Conservation (phyloP, 2,113 vertebrate genomes). For the Aegithalos caudatus region DNA sequence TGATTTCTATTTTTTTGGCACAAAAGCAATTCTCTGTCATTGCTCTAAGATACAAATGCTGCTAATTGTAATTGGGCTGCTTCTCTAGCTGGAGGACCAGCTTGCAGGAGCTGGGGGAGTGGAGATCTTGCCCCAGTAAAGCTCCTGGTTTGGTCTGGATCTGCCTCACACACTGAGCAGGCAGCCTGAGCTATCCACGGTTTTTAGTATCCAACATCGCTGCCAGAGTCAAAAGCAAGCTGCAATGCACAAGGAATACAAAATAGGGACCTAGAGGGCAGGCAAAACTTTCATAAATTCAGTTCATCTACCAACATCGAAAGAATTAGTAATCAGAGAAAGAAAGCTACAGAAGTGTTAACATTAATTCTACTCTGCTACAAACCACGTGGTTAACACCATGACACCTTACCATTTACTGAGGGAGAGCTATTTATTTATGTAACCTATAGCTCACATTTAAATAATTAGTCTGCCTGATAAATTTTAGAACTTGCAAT, state of each 20-base stretch:
- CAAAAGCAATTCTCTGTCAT: neutral
- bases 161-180: neutral
- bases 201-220: neutral
- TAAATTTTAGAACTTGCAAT: conserved; percentile 56
- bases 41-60: neutral
- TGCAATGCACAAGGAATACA: conserved; percentile 43
- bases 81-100: neutral
- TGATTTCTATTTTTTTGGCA: neutral
- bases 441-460: conserved; percentile 64
- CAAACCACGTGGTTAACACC: conserved; percentile 44
- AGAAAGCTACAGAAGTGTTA: conserved; percentile 46
- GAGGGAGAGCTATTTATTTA: conserved; percentile 67
- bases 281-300: conserved; percentile 53
- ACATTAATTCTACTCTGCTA: conserved; percentile 68
- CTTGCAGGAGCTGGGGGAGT: neutral
- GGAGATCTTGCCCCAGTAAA: neutral
- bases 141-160: neutral
- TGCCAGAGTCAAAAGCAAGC: conserved; percentile 25
- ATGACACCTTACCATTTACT: conserved; percentile 46
- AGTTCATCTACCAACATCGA: conserved; percentile 56
- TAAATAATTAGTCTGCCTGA: conserved; percentile 68
- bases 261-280: conserved; percentile 54
- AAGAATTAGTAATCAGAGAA: conserved; percentile 68
- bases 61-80: neutral
- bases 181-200: neutral